Evolutionary conservation across 2,797 vertebrate species (phyloP), one percentile per base, ranked within the genome.

Genomic region (Momotus momota): DNA sequence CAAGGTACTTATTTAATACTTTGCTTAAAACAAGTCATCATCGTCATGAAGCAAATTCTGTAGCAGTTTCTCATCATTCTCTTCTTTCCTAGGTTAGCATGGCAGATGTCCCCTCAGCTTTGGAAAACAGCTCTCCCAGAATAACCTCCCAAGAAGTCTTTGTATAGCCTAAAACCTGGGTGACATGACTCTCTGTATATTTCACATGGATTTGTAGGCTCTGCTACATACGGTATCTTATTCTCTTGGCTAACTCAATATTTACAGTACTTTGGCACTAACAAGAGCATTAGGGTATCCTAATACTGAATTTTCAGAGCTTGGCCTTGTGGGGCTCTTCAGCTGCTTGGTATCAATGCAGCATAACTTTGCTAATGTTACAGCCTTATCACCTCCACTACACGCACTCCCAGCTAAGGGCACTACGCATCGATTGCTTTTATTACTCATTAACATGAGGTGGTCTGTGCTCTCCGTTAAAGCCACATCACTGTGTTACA

Each of bases 361-460:
- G 31, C 43, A 55, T 23, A 90, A 64, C 55, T 90, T 73, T 16
- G 16, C 22, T 58, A 82, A 74, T 18, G 18, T 27, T 81, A 31
- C 82, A 83, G 27, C 73, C 67, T 94, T 90, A 73, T 88, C 88
- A 79, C 78, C 66, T 74, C 11, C 2, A 14, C 64, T 77, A 26
- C 62, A 41, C 57, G 31, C 43, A 15, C 40, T 35, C 73, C 62
- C 52, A 88, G 66, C 60, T 57, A 75, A 62, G 81, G 2, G 26
- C 49, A 49, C 70, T 17, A 31, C 0, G 0, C 45, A 61, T 92
- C 2, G 4, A 88, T 82, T 88, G 81, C 33, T 93, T 92, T 95
- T 74, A 92, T 93, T 96, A 87, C 78, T 96, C 60, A 90, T 93
- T 96, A 95, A 95, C 78, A 80, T 64, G 61, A 77, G 48, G 66